These are phyloP conservation scores for Gavialis gangeticus DNA, from an alignment of 2,113 vertebrate species.

Conservation along the genomic window DNA sequence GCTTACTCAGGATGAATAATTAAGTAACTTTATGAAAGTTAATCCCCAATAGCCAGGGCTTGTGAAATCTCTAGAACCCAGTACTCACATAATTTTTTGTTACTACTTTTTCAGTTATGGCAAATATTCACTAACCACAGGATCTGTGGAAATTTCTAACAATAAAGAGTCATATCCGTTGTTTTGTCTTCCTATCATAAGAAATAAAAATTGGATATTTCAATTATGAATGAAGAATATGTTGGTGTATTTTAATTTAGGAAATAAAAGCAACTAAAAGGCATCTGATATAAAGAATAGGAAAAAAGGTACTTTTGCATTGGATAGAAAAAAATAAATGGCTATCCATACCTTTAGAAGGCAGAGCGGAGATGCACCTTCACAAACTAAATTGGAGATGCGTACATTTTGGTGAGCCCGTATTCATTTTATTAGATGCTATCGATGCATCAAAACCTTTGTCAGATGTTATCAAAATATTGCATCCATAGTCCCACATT, in stretches of 20 bases:
- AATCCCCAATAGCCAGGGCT: not conserved
- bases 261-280: not conserved
- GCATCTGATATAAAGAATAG: too few relatives aligned
- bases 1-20: not conserved
- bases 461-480: rapidly evolving
- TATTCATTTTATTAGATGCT: too few relatives aligned
- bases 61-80: not conserved
- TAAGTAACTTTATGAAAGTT: not conserved
- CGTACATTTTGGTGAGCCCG: too few relatives aligned
- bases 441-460: not conserved
- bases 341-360: too few relatives aligned
- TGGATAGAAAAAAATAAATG: not conserved
- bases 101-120: not conserved
- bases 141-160: not conserved
- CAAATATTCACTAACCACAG: not conserved
- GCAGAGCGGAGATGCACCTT: too few relatives aligned
- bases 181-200: not conserved
- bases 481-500: not conserved
- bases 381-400: too few relatives aligned
- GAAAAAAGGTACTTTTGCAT: not conserved
- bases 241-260: not conserved
- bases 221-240: not conserved
- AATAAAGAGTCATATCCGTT: not conserved
- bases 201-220: not conserved
- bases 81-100: not conserved